These are phyloP conservation scores for Habroteleia sp. DNA, from an alignment of 2,888 invertebrate genomes.

Conservation along the genomic window DNA sequence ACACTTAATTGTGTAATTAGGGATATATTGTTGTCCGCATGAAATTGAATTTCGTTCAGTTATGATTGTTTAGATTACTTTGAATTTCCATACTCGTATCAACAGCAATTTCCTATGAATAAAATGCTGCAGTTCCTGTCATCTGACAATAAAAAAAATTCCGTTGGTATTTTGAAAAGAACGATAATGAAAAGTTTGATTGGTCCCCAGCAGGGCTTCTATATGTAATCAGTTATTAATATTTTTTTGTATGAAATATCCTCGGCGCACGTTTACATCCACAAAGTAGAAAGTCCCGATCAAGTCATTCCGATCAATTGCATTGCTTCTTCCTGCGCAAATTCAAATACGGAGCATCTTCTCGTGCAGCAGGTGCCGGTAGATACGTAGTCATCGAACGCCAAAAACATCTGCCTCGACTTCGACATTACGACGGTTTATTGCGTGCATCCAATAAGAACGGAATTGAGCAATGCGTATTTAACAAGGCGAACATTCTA, in stretches of 20 bases:
- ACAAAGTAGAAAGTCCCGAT: conserved; percentile 33
- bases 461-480: conserved; percentile 45
- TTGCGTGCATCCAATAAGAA: conserved; percentile 61
- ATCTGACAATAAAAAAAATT: too few relatives aligned
- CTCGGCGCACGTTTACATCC: conserved; percentile 10
- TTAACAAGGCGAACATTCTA: conserved; percentile 36
- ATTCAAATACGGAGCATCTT: conserved; percentile 52
- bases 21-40: conserved; percentile 1
- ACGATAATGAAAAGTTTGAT: too few relatives aligned
- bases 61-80: conserved; percentile 32
- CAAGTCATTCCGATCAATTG: conserved; percentile 49
- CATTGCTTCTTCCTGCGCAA: conserved; percentile 23
- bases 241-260: too few relatives aligned
- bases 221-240: conserved; percentile 25
- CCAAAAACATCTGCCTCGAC: conserved; percentile 62
- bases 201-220: conserved; percentile 10
- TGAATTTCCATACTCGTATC: conserved; percentile 13
- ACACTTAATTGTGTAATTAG: conserved; percentile 38
- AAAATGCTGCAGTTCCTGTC: neutral
- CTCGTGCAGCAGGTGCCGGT: conserved; percentile 53
- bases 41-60: conserved; percentile 21
- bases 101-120: conserved; percentile 11
- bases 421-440: conserved; percentile 56
- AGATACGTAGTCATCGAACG: conserved; percentile 56
- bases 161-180: too few relatives aligned